Evolutionary conservation across 2,888 invertebrate species (phyloP), one percentile per base, ranked within the genome.

Genomic region (Chirona hameri): DNA sequence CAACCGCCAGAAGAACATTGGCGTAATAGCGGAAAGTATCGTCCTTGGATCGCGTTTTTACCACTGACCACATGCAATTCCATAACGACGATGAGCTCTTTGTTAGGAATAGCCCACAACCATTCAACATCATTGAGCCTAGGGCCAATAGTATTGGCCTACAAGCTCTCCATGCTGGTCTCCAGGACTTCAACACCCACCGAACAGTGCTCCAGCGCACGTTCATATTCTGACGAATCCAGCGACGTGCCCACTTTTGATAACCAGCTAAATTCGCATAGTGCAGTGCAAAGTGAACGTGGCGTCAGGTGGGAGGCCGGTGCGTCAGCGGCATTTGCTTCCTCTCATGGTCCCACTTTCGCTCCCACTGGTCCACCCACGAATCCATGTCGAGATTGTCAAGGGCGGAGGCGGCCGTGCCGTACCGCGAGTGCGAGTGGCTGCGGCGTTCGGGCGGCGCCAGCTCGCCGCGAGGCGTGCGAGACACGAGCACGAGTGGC

Each of bases 331-430:
- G 76, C 76, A 0, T 76, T 39, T 76, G 76, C 46, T 24, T 39
- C 39, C 76, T 39, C 76, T 76, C 76, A 39, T 76, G 76, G 39
- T 76, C 76, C 76, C 76, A 76, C 76, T 46, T 76, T 9, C 46
- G 76, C 76, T 76, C 76, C 76, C 76, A 76, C 46, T 21, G 24
- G 46, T 76, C 76, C 39, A 31, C 76, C 76, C 76, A 76, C 39
- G 76, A 46, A 10, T 76, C 76, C 76, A 76, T 76, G 46, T 76
- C 76, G 1, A 24, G 24, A 3, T 76, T 24, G 21, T 24, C 39
- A 9, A 27, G n/a, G 9, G 65, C 24, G n/a, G n/a, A n/a, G 52
- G 52, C 10, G 18, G 60, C 21, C 29, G n/a, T 29, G 24, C 76
- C 46, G 24, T 24, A 21, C 18, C 76, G 39, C 18, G 46, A 76